Evolutionary conservation across 2,888 invertebrate genomes (phyloP).

Genomic region (Ophonus ardosiacus): DNA sequence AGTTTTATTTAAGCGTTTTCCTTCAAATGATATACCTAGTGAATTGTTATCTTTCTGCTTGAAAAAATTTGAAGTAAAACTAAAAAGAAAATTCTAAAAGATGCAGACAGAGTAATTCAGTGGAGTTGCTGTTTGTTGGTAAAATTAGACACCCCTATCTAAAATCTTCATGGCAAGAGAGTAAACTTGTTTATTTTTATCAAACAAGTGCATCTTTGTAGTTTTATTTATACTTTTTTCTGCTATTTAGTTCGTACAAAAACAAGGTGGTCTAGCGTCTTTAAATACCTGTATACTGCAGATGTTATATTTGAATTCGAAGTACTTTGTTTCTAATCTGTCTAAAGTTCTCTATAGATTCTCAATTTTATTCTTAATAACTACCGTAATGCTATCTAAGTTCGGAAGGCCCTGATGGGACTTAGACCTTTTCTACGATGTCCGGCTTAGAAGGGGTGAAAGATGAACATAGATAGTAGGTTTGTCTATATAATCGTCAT

Average conservation of each 20-base stretch:
- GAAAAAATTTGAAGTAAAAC: not conserved
- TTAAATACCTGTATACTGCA: not conserved
- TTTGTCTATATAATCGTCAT: too few species aligned
- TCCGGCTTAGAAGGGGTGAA: too few species aligned
- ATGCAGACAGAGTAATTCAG: not conserved
- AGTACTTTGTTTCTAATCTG: too few species aligned
- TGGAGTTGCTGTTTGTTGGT: not conserved
- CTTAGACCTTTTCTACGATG: too few species aligned
- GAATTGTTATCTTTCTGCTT: not conserved
- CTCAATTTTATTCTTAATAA: too few species aligned
- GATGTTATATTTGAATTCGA: too few species aligned
- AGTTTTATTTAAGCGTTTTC: not conserved
- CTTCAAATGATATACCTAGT: not conserved
- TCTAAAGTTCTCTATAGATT: too few species aligned
- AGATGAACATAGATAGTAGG: too few species aligned
- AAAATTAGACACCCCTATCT: constrained; percentile 7
- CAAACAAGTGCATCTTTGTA: not conserved
- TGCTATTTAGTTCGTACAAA: not conserved
- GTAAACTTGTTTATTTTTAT: not conserved
- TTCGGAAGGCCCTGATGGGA: too few species aligned
- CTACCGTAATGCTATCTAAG: too few species aligned
- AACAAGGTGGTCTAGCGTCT: not conserved
- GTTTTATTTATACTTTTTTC: not conserved
- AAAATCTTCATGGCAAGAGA: not conserved
- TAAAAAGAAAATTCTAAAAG: not conserved